These are phyloP conservation scores for Tragelaphus buxtoni DNA, from an alignment of 2,113 vertebrate genomes.

Conservation along the genomic window DNA sequence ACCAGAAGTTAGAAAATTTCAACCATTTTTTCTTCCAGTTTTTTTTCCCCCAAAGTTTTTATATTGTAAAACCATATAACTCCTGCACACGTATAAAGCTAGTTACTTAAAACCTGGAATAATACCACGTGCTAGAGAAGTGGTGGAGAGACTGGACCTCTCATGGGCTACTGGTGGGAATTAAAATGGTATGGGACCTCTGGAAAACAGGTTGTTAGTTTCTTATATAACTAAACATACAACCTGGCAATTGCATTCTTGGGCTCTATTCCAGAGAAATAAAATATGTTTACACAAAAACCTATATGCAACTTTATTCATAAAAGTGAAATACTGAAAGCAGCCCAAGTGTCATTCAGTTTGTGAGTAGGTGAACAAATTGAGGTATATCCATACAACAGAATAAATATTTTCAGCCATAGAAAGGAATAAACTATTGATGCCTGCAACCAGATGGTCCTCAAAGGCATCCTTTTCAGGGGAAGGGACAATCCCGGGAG, in stretches of 20 bases:
- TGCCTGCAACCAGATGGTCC: background rate
- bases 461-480: background rate
- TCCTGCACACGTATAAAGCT: background rate
- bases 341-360: background rate
- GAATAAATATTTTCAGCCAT: background rate
- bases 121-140: background rate
- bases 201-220: background rate
- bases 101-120: background rate
- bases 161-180: background rate
- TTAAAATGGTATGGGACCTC: background rate
- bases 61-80: background rate
- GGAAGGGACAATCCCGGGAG: background rate
- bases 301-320: background rate
- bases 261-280: background rate
- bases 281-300: background rate
- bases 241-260: background rate
- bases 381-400: background rate
- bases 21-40: background rate
- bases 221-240: background rate
- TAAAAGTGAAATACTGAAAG: background rate
- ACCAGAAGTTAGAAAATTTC: background rate
- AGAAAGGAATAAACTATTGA: background rate
- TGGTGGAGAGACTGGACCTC: background rate
- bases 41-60: background rate
- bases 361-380: background rate